Evolutionary conservation across 2,888 invertebrate species (phyloP).

Genomic region (Habrosyne pyritoides): DNA sequence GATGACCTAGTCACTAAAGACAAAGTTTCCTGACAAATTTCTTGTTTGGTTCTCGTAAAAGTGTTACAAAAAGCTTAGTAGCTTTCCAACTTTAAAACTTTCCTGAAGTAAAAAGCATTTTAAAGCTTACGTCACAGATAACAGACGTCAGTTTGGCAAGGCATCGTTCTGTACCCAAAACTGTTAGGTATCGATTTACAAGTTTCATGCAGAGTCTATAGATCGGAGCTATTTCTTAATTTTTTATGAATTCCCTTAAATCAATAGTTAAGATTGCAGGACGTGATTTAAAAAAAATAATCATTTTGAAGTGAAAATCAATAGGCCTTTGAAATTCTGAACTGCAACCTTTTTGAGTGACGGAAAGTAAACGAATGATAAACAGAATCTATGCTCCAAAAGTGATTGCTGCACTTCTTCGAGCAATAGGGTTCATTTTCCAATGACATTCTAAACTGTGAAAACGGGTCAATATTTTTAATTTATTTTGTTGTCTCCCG

Average conservation of each 20-base stretch:
- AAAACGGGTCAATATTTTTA: no score
- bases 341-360: no score
- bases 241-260: background rate
- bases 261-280: no score
- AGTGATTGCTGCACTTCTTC: no score
- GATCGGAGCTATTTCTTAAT: background rate
- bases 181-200: background rate
- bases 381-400: no score
- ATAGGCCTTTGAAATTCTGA: no score
- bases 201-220: background rate
- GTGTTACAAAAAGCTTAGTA: background rate
- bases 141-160: background rate
- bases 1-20: background rate
- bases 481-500: no score
- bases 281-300: background rate
- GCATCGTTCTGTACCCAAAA: slow-evolving; percentile 5
- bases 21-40: background rate
- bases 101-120: background rate
- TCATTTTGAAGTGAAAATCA: no score
- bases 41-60: background rate
- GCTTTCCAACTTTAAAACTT: background rate
- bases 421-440: no score
- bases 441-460: no score
- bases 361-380: no score
- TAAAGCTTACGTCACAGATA: slow-evolving; percentile 7